Base-by-base conservation (phyloP, 2,797 vertebrate genomes). In the Sylvia borin region DNA sequence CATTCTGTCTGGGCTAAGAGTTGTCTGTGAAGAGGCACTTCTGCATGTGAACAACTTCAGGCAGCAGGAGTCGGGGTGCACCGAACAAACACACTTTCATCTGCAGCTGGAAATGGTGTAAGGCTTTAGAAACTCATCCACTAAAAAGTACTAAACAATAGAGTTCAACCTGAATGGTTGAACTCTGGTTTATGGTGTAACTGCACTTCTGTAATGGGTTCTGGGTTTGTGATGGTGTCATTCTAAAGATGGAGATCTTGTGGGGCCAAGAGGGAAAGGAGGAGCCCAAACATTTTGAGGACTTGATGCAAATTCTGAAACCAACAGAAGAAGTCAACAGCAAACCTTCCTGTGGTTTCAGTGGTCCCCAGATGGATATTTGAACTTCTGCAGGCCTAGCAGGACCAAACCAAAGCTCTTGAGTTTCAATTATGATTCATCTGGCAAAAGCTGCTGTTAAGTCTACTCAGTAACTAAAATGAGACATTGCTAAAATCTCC, bases 401-500 rank as follows among this genome's bases (percentile, higher is more conserved):
- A 79, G 24, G 60, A 70, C 65, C 78, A 92, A 87, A 82, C 19
- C 55, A 73, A 87, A 89, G 32, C 47, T 76, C 90, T 71, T 79
- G 67, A 92, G 47, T 53, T 76, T 91, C 58, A 58, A 38, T 60
- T 74, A 82, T 76, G 86, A 57, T 79, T 92, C 10, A 1, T 85
- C 73, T 85, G 55, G 85, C 57, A 89, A 90, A 88, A 92, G 55
- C 18, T 74, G 40, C 26, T 77, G 38, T 55, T 92, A 85, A 72
- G 68, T 65, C 64, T 54, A 54, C 78, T 95, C 90, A 91, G 34
- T 31, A 47, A 27, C 66, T 84, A 74, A 95, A 94, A 92, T 34
- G 74, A 93, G 82, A 32, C n/a, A 36, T 54, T 68, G 36, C 40
- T 95, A 93, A 90, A 78, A 92, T 42, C 65, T 96, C 24, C 51